Base-by-base conservation (phyloP, 2,888 invertebrate genomes). In the Aphidius colemani region DNA sequence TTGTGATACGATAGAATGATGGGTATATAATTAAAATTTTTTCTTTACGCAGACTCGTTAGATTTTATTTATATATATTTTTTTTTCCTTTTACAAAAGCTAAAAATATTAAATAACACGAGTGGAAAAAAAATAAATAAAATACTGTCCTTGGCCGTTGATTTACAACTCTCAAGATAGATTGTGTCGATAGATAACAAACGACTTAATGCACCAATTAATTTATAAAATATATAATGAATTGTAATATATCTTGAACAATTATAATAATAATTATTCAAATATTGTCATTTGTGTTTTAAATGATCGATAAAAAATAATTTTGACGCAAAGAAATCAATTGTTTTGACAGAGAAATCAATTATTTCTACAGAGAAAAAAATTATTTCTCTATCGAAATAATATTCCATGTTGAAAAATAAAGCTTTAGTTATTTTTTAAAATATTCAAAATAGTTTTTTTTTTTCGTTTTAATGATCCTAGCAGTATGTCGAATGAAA, bases 41-140 rank as follows among this genome's bases (percentile, higher is more conserved):
- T 45, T 46, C 55, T 62, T 62, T 56, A 56, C 55, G 30, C 50
- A 50, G 59, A 39, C 43, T 51, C 46, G 18, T 55, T 55, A 4
- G n/a, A 30, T 30, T 30, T 5, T 30, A 30, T 30, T 5, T 30
- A 43, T 41, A 13, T 13, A 48, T 10, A 44, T 30, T 11, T 40
- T 40, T 11, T 18, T 48, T 61, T 56, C 61, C 48, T 53, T 57
- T 51, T 46, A 41, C 11, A 43, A 30, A 57, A 56, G 64, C 64
- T 64, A 61, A 61, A 66, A 66, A 66, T 66, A 64, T 64, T 66
- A 61, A 43, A 67, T 66, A 66, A 66, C 57, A 61, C 50, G 51
- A 61, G 55, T 61, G 61, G 59, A 59, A 51, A 64, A 59, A 30
- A 30, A 30, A 30, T 30, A 30, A 30, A 59, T 45, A 55, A 59